A percentile compares a stretch with the other conserved stretches of the same genome.
Evolutionary conservation across 2,113 vertebrate genomes (phyloP).

Genomic region (Sphaerodactylus townsendi): DNA sequence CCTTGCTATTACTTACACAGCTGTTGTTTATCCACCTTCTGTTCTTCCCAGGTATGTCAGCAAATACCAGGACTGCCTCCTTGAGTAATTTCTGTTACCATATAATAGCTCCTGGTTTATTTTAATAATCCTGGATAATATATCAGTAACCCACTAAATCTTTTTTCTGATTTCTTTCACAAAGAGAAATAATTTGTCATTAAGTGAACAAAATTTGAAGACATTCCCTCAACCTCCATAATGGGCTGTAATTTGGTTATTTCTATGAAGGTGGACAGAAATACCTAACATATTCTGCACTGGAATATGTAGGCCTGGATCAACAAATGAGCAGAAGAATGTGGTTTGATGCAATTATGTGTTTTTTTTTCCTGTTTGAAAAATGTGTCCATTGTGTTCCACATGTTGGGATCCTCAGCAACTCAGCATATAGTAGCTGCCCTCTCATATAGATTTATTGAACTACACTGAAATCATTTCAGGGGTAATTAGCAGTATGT

Average conservation of each 20-base stretch:
- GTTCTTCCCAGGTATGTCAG: background rate
- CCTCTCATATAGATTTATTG: background rate
- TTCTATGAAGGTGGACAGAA: conserved; percentile 1
- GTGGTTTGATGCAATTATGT: background rate
- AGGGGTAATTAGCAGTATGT: background rate
- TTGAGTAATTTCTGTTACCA: background rate
- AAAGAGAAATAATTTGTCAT: background rate
- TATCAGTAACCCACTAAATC: background rate
- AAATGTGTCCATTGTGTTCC: background rate
- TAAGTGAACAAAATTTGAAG: accelerated
- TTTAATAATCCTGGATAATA: background rate
- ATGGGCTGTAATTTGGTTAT: background rate
- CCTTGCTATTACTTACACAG: conserved; percentile 4
- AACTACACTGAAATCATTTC: background rate
- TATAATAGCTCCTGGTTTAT: background rate
- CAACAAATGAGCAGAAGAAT: background rate
- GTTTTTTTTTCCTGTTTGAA: background rate
- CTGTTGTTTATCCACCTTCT: conserved; percentile 8
- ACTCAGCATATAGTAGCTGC: background rate
- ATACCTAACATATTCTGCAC: background rate
- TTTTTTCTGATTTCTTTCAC: background rate
- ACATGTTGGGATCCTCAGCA: background rate
- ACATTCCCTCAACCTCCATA: too few relatives aligned
- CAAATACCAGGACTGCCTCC: background rate
- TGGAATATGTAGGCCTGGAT: background rate